phyloP scores from a whole-genome alignment of 2,888 invertebrate species.

The Drymonia ruficornis region DNA sequence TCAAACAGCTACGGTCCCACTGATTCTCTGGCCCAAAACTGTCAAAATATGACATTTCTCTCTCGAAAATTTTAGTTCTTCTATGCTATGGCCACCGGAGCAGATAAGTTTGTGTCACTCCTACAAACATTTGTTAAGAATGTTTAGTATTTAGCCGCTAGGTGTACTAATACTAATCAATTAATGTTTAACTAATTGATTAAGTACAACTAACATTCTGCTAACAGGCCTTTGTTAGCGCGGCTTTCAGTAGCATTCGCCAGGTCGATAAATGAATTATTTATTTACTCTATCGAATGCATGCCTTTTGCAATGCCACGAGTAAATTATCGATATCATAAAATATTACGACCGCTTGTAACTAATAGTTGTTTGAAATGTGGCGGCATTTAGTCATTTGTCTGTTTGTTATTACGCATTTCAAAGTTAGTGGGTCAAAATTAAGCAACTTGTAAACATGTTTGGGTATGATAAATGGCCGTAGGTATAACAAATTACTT shows the following conservation, averaged over 20 bases:
- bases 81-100: too few species aligned
- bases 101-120: too few species aligned
- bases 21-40: too few species aligned
- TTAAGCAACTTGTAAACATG: slow-evolving; percentile 26
- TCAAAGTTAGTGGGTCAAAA: slow-evolving; percentile 22
- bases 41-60: too few species aligned
- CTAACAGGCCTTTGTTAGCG: not conserved
- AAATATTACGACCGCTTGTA: slow-evolving; percentile 34
- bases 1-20: too few species aligned
- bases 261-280: slow-evolving; percentile 41
- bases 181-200: too few species aligned
- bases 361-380: slow-evolving; percentile 29
- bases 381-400: slow-evolving; percentile 30
- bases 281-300: slow-evolving; percentile 31
- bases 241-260: slow-evolving; percentile 20
- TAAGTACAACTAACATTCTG: too few species aligned
- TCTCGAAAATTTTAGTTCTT: too few species aligned
- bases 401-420: slow-evolving; percentile 27
- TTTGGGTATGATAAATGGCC: slow-evolving; percentile 22
- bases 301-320: slow-evolving; percentile 35
- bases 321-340: slow-evolving; percentile 41
- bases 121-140: too few species aligned
- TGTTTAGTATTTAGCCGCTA: too few species aligned
- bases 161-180: too few species aligned
- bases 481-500: not conserved